Base-by-base conservation (phyloP, 1,140 invertebrate species). In the Lepidostoma basale region DNA sequence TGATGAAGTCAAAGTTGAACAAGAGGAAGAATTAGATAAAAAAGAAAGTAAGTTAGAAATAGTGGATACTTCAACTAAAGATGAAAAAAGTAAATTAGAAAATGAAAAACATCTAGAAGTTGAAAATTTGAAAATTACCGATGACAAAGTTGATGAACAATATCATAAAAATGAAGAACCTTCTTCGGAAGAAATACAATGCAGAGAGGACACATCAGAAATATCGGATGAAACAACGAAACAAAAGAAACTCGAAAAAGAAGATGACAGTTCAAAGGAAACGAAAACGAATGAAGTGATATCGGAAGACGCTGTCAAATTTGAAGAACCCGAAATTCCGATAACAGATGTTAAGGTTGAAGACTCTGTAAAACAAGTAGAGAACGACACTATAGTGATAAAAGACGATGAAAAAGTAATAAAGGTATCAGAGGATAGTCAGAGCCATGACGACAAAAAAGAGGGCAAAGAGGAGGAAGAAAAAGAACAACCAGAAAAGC, bases 191-290 rank as follows among this genome's bases (percentile, higher is more conserved):
- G 52, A 72, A 60, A 12, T 39, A 42, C 30, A 62, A 45, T 9
- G 54, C 20, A 56, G 70, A 66, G n/a, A 44, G 33, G 49, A 62
- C 52, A 14, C 62, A 65, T 20, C 14, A 30, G 9, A 8, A 12
- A 36, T 39, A 12, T 22, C 12, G 49, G 23, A 49, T 18, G 62
- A 73, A 59, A 62, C 73, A 33, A 45, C 60, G 52, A 40, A 69
- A 20, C 44, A 68, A 58, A 54, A 18, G 58, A 68, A 73, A 60
- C 44, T 16, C 58, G 39, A 70, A 71, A 47, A 73, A 58, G 62
- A 58, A 14, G 30, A 62, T 47, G 60, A 72, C 20, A 65, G 65
- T 52, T 72, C 60, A 59, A 71, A 64, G 40, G 66, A 60, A 67
- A 68, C 22, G 59, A 74, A 68, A 14, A 14, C 42, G n/a, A n/a